Evolutionary conservation across 2,113 vertebrate genomes (phyloP), one percentile per base, ranked within the genome.

Genomic region (Gila orcuttii): DNA sequence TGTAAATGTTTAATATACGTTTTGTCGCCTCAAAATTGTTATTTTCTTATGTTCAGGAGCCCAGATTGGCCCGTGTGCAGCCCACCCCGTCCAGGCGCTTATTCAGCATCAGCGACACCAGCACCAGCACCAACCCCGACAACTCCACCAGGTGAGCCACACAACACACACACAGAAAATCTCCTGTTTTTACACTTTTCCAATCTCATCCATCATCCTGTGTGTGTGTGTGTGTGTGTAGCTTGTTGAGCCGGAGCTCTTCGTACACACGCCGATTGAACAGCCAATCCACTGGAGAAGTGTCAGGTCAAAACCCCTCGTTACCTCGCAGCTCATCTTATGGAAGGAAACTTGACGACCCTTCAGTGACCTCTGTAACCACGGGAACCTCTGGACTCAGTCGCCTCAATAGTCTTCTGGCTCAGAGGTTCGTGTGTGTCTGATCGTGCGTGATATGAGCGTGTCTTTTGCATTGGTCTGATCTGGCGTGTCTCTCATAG

Each of bases 291-390:
- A 90, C 91, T 75, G 93, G 90, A 89, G 95, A 96, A 73, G 81
- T 94, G 85, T 93, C 92, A 87, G 91, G 92, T 85, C 93, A 90
- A 89, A 91, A 93, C 88, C 92, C 93, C 2, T 91, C 89, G 90
- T 93, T 95, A 93, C 92, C 93, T 89, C 94, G 92, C 92, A 96
- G 95, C 92, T 94, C 94, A 75, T 95, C 94, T 86, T 96, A 95
- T 86, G 94, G 94, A 93, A 92, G 90, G 90, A 94, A 93, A 93
- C 93, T 95, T 89, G 94, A 96, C 86, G 94, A 95, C 85, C 86
- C 94, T 11, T 86, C 87, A 13, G 59, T 92, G 88, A 94, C 93
- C 93, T 94, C 94, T 68, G 88, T 91, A 31, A 93, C 85, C 87
- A 92, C 89, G 78, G 93, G 91, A 91, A 91, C 93, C 23, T 84